phyloP scores from a whole-genome alignment of 1,140 invertebrate species.

The Chironomus tepperi region DNA sequence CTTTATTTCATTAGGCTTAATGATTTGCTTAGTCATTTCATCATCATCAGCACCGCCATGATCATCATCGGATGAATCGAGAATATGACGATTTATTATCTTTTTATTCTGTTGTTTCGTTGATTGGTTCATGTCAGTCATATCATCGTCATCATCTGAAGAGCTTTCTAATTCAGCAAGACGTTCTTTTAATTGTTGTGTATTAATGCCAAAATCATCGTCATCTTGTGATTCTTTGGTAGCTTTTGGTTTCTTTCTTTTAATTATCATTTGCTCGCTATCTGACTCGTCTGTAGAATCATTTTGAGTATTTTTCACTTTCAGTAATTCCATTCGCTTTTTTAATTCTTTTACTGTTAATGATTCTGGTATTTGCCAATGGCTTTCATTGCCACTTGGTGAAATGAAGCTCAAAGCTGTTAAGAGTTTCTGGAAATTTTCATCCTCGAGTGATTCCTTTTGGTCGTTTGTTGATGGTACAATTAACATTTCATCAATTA shows the following conservation, averaged over 20 bases:
- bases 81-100: background rate
- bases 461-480: background rate
- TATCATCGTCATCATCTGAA: constrained; percentile 26
- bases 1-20: background rate
- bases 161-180: constrained; percentile 33
- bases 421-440: background rate
- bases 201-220: constrained; percentile 37
- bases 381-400: background rate
- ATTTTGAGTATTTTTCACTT: background rate
- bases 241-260: background rate
- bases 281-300: background rate
- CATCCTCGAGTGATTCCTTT: background rate
- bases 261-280: background rate
- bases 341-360: background rate
- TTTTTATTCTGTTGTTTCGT: background rate
- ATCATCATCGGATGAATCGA: background rate
- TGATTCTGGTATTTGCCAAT: background rate
- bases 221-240: constrained; percentile 26
- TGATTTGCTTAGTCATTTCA: background rate
- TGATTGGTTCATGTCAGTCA: too few species aligned
- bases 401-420: background rate
- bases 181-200: constrained; percentile 36
- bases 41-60: background rate
- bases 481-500: background rate
- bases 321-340: background rate